Percentiles rank a stretch among this genome's conserved stretches.
phyloP scores from a whole-genome alignment of 1,140 invertebrate genomes.

The Acyrthosiphon pisum region DNA sequence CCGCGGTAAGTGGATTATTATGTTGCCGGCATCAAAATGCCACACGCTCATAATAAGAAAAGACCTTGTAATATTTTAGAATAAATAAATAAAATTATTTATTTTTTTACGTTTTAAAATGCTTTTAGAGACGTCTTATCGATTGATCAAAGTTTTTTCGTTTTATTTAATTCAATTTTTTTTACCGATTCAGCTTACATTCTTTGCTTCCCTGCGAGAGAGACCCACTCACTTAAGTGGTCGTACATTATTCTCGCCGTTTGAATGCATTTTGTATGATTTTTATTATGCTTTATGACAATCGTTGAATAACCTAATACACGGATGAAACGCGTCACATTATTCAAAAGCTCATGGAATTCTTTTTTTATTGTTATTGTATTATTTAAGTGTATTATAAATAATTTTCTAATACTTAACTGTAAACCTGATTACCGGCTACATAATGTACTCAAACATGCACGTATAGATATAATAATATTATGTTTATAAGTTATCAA shows the following conservation, averaged over 20 bases:
- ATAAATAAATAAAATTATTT: constrained; percentile 44
- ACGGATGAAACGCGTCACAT: neutral
- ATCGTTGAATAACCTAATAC: constrained; percentile 19
- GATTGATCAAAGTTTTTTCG: constrained; percentile 44
- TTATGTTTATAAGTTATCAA: neutral
- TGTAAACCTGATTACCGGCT: too few species aligned
- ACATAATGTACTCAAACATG: neutral
- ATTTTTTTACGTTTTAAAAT: constrained; percentile 21
- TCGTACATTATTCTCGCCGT: constrained; percentile 21
- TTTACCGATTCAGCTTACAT: constrained; percentile 27
- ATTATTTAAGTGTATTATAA: neutral
- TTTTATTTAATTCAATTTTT: constrained; percentile 38
- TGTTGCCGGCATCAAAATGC: constrained; percentile 48
- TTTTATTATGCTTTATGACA: constrained; percentile 20
- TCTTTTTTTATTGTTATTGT: neutral
- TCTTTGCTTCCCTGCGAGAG: neutral
- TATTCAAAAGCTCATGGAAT: neutral
- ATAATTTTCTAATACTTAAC: neutral
- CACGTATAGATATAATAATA: neutral
- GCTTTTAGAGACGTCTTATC: constrained; percentile 43
- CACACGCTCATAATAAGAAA: constrained; percentile 40
- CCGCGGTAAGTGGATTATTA: constrained; percentile 50
- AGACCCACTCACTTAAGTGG: constrained; percentile 17
- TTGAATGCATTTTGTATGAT: neutral
- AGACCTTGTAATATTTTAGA: constrained; percentile 49